Conservation (phyloP, 2,888 invertebrate genomes). For the Stenolophus ochropezus region DNA sequence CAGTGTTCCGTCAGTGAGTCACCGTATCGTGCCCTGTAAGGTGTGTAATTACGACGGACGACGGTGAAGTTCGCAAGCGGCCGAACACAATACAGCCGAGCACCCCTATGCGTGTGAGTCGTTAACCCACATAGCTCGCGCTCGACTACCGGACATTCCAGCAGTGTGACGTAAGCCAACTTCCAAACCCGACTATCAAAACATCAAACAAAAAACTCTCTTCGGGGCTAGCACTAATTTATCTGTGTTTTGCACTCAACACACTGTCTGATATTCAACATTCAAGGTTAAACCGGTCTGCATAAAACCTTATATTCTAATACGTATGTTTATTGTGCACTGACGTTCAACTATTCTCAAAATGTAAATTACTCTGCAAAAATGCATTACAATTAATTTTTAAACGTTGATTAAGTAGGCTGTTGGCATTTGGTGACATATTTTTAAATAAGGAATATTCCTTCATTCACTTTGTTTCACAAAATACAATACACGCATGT, state of each 20-base stretch:
- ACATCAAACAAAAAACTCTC: not conserved
- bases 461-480: no score
- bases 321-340: no score
- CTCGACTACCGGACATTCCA: slow-evolving; percentile 51
- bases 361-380: no score
- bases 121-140: slow-evolving; percentile 44
- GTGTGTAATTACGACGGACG: not conserved
- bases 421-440: no score
- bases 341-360: no score
- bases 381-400: no score
- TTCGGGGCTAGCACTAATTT: not conserved
- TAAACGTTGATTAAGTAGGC: no score
- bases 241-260: not conserved
- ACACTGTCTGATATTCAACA: not conserved
- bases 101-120: slow-evolving; percentile 1
- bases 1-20: not conserved
- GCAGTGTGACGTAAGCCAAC: slow-evolving; percentile 20
- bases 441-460: no score
- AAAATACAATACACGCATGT: no score
- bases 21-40: not conserved
- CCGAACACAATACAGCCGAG: slow-evolving; percentile 5
- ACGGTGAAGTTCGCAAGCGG: not conserved
- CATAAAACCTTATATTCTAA: not conserved
- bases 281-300: not conserved
- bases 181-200: not conserved